phyloP scores from a whole-genome alignment of 2,797 vertebrate genomes.

The Sitta carolinensis region DNA sequence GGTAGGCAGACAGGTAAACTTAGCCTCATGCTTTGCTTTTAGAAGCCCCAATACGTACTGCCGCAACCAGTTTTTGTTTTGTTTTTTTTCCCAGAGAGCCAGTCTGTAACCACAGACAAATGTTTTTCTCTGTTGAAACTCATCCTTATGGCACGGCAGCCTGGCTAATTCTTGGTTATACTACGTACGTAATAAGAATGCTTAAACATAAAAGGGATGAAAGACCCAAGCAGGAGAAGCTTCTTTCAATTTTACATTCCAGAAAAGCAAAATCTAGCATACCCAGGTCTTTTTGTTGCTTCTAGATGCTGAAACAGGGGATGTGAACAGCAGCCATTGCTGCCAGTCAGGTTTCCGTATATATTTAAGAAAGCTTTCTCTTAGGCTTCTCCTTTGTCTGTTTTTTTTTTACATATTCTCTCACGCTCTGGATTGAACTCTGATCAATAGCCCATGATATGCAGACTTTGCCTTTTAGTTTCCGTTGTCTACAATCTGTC shows the following conservation, averaged over 20 bases:
- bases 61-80: slow-evolving; percentile 67
- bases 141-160: slow-evolving; percentile 50
- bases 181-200: slow-evolving; percentile 26
- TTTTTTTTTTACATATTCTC: neutral
- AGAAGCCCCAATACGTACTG: slow-evolving; percentile 65
- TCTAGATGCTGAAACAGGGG: neutral
- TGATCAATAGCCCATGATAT: neutral
- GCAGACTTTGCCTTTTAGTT: neutral
- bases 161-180: slow-evolving; percentile 47
- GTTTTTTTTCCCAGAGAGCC: slow-evolving; percentile 61
- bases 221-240: slow-evolving; percentile 63
- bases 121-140: slow-evolving; percentile 74
- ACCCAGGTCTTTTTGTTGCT: neutral
- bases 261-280: slow-evolving; percentile 17
- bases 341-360: neutral
- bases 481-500: neutral
- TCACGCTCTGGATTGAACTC: neutral
- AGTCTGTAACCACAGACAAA: slow-evolving; percentile 71
- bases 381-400: neutral
- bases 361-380: neutral
- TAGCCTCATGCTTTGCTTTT: slow-evolving; percentile 58
- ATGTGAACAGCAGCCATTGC: neutral
- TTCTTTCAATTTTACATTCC: slow-evolving; percentile 35
- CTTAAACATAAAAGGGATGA: slow-evolving; percentile 45
- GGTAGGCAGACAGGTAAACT: slow-evolving; percentile 67